These are phyloP conservation scores for Apodemia mormo DNA, from an alignment of 2,888 invertebrate species.

Conservation along the genomic window DNA sequence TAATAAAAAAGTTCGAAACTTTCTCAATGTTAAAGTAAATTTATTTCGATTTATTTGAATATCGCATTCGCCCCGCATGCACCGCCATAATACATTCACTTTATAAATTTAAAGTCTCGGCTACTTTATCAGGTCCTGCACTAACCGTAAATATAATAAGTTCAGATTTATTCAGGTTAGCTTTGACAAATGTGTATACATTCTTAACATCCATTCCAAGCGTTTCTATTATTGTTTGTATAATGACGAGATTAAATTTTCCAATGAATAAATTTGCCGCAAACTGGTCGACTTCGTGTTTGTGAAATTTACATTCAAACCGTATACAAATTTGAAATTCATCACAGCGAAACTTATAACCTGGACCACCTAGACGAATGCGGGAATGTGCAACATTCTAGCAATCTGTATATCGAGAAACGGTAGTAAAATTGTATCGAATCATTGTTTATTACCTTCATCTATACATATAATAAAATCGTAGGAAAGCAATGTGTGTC, in stretches of 20 bases:
- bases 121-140: constrained; percentile 2
- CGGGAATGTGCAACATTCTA: constrained; percentile 7
- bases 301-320: constrained; percentile 53
- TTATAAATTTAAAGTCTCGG: constrained; percentile 6
- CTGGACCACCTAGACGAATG: constrained; percentile 17
- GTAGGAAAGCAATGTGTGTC: too few species aligned
- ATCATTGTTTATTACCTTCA: constrained; percentile 5
- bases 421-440: neutral
- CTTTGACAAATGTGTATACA: constrained; percentile 14
- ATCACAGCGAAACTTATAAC: constrained; percentile 44
- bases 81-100: neutral
- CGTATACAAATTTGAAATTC: constrained; percentile 66
- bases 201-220: constrained; percentile 14
- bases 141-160: constrained; percentile 12
- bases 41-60: neutral
- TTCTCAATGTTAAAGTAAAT: too few species aligned
- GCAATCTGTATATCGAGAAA: neutral
- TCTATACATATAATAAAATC: too few species aligned
- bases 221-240: constrained; percentile 24
- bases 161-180: constrained; percentile 12
- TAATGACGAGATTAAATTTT: constrained; percentile 47
- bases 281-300: constrained; percentile 40
- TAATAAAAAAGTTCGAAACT: too few species aligned
- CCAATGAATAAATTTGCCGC: constrained; percentile 65
- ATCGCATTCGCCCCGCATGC: neutral